Conservation (phyloP, 2,888 invertebrate genomes). For the Lithosia quadra region DNA sequence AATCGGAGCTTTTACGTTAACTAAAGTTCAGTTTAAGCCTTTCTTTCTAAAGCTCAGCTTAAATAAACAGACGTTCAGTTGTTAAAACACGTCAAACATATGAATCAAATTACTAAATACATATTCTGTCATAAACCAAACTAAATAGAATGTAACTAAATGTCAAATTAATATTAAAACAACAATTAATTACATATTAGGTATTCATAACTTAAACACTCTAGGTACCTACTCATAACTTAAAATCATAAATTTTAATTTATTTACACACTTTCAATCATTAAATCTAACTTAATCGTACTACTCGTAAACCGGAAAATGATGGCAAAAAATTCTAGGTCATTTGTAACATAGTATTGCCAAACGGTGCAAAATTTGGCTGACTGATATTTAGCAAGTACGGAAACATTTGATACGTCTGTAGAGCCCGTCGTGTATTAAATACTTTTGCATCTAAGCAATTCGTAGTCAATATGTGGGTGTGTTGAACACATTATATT, state of each 20-base stretch:
- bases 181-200: not conserved
- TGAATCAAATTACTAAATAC: not conserved
- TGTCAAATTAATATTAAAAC: not conserved
- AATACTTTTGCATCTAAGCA: too few species aligned
- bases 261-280: not conserved
- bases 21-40: too few species aligned
- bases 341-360: too few species aligned
- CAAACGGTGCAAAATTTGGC: too few species aligned
- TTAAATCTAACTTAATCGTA: too few species aligned
- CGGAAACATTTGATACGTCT: not conserved
- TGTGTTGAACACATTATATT: not conserved
- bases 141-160: not conserved
- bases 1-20: not conserved
- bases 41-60: too few species aligned
- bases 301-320: too few species aligned
- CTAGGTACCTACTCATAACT: not conserved
- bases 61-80: too few species aligned
- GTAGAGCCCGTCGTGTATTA: not conserved
- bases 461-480: not conserved
- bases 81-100: not conserved
- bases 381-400: too few species aligned
- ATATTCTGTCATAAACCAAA: not conserved
- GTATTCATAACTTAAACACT: not conserved
- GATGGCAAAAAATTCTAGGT: too few species aligned
- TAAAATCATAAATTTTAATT: not conserved